These are phyloP conservation scores for Epicampocera succincta DNA, from an alignment of 2,888 invertebrate genomes.

Conservation along the genomic window DNA sequence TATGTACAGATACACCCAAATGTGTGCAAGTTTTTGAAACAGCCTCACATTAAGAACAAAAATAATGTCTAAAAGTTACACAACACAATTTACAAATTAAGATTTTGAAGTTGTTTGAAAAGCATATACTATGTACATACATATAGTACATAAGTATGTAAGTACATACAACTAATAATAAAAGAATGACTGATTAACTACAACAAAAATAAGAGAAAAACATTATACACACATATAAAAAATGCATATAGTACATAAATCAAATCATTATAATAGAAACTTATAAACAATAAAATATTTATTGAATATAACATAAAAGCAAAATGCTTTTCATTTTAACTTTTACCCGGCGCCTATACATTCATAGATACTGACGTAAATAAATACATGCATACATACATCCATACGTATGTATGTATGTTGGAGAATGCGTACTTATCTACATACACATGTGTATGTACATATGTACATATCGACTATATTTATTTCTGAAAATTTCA, in stretches of 20 bases:
- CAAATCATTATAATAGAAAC: conserved; percentile 57
- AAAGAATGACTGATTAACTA: conserved; percentile 80
- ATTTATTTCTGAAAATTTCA: too few species aligned
- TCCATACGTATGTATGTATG: neutral
- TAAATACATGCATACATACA: neutral
- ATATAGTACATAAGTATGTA: neutral
- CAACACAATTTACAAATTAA: conserved; percentile 37
- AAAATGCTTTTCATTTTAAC: neutral
- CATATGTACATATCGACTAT: neutral
- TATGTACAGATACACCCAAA: neutral
- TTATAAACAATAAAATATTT: conserved; percentile 57
- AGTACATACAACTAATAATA: conserved; percentile 65
- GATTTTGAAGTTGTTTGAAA: conserved; percentile 39
- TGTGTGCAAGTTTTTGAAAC: conserved; percentile 76
- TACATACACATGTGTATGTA: neutral
- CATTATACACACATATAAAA: conserved; percentile 43
- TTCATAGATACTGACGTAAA: neutral
- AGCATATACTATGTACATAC: too few species aligned
- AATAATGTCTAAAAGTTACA: conserved; percentile 40
- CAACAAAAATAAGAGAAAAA: conserved; percentile 76
- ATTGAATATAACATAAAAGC: conserved; percentile 53
- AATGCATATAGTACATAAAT: conserved; percentile 55
- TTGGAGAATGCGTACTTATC: neutral
- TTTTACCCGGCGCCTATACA: neutral
- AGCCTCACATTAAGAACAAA: conserved; percentile 62